phyloP scores from a whole-genome alignment of 1,140 invertebrate species.

The Achatina immaculata region DNA sequence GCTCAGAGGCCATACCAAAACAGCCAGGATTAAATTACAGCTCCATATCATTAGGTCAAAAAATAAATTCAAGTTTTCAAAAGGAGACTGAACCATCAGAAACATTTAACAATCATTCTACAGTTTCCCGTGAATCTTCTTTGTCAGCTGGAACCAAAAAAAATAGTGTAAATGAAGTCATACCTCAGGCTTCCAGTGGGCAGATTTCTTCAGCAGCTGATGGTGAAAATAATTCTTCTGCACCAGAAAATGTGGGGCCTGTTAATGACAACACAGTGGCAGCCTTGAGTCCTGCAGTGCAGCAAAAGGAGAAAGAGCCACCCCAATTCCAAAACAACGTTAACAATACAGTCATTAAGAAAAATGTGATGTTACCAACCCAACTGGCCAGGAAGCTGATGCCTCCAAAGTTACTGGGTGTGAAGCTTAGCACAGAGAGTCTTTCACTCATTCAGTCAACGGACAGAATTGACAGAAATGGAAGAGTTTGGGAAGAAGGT shows the following conservation, averaged over 20 bases:
- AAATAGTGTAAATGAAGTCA: not conserved
- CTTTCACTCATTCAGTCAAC: conserved; percentile 23
- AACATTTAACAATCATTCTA: not conserved
- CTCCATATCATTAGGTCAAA: not conserved
- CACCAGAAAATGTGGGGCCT: not conserved
- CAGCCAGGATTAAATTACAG: not conserved
- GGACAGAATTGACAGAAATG: conserved; percentile 26
- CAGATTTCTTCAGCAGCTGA: not conserved
- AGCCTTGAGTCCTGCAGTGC: not conserved
- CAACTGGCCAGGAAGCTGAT: conserved; percentile 5
- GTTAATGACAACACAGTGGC: not conserved
- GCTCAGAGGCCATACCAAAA: not conserved
- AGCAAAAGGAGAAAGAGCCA: not conserved
- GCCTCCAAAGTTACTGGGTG: not conserved
- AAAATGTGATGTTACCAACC: conserved; percentile 8
- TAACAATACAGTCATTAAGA: not conserved
- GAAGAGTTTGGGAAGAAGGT: conserved; percentile 49
- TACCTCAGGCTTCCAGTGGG: not conserved
- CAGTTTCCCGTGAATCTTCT: not conserved
- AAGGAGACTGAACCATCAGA: not conserved
- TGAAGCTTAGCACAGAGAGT: conserved; percentile 24
- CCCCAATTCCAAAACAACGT: not conserved
- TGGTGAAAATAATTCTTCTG: not conserved
- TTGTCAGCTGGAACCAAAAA: not conserved
- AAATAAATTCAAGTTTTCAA: not conserved